Conservation (phyloP, 2,113 vertebrate genomes). For the Pachycephala philippinensis region DNA sequence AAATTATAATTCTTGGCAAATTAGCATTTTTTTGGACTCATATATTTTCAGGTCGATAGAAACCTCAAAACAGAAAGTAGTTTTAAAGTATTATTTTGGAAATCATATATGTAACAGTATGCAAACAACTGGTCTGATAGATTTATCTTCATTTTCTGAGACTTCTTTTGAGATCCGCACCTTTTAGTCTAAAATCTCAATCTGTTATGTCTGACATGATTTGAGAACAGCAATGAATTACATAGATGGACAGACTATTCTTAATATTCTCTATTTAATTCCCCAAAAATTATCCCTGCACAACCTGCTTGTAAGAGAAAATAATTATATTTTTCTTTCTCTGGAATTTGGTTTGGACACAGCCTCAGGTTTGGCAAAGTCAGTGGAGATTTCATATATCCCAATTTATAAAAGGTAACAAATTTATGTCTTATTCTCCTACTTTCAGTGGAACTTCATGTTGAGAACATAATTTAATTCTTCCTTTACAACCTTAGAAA, state of each 20-base stretch:
- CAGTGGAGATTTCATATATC: not conserved
- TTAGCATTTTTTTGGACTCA: not conserved
- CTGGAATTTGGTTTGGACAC: not conserved
- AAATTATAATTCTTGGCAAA: not conserved
- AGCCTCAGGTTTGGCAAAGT: not conserved
- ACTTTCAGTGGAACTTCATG: not conserved
- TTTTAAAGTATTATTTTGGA: not conserved
- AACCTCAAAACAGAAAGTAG: not conserved
- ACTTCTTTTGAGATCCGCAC: not conserved
- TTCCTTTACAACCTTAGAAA: not conserved
- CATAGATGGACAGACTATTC: not conserved
- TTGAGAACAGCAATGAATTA: not conserved
- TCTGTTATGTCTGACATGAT: not conserved
- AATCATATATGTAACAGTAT: not conserved
- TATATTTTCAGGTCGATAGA: not conserved
- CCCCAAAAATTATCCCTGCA: not conserved
- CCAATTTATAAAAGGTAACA: not conserved
- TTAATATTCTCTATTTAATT: not conserved
- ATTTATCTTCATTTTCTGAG: not conserved
- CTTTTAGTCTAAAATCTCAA: not conserved
- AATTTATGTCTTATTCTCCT: not conserved
- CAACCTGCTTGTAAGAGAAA: not conserved
- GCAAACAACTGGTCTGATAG: not conserved
- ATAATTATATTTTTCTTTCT: not conserved
- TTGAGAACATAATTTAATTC: not conserved